Percentiles rank a stretch among this genome's conserved stretches.
These are phyloP conservation scores for Lumbricus terrestris DNA, from an alignment of 2,888 invertebrate species.

Conservation along the genomic window DNA sequence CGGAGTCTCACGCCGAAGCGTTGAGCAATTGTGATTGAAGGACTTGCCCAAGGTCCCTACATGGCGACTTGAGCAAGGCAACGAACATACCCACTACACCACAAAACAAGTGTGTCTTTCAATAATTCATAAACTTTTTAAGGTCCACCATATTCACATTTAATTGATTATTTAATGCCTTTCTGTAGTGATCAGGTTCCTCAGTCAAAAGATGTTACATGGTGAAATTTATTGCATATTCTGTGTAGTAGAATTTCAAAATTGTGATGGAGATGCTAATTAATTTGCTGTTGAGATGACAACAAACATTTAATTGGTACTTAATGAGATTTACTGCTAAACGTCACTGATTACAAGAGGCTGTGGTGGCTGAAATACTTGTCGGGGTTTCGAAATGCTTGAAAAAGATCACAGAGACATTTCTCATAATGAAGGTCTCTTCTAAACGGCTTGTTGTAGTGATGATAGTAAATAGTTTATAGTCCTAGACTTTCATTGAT, in stretches of 20 bases:
- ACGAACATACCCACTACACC: too few relatives aligned
- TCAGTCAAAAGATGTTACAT: neutral
- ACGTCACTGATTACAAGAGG: neutral
- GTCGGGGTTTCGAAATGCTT: too few relatives aligned
- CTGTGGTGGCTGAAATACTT: neutral
- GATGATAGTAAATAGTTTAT: neutral
- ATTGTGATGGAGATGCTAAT: neutral
- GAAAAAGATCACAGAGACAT: neutral
- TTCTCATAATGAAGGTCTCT: neutral
- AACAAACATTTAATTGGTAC: neutral
- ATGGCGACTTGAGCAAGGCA: too few relatives aligned
- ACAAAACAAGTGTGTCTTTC: constrained; percentile 52
- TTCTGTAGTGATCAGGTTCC: neutral
- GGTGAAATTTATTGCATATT: neutral
- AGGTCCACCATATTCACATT: neutral
- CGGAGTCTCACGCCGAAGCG: too few relatives aligned
- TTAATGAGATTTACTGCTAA: neutral
- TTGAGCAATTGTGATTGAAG: too few relatives aligned
- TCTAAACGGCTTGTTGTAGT: neutral
- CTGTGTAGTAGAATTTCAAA: neutral
- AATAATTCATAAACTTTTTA: neutral
- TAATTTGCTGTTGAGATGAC: neutral
- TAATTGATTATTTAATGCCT: neutral
- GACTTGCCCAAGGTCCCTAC: too few relatives aligned
- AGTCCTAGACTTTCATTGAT: too few relatives aligned